Base-by-base conservation (phyloP, 2,888 invertebrate species). In the Orgyia antiqua region DNA sequence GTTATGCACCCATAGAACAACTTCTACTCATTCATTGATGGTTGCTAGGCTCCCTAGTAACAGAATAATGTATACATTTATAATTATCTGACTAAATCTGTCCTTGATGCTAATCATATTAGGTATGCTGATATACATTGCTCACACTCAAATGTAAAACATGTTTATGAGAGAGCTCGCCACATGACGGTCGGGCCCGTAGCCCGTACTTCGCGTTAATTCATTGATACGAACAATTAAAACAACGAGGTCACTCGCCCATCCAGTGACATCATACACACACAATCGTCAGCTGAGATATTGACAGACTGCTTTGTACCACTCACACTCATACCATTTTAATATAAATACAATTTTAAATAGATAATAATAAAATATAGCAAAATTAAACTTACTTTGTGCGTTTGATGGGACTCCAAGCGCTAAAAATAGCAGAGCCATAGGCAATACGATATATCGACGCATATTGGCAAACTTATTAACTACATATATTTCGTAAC, bases 351-450 rank as follows among this genome's bases (percentile, higher is more conserved):
- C 7, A n/a, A 6, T 20, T 20, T n/a, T 6, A n/a, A 20, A 6
- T 6, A 20, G 20, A n/a, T 20, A 20, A n/a, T n/a, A 20, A 6
- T n/a, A 9, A 19, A 37, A 13, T 18, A 23, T n/a, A 11, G 7
- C 10, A 23, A 24, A 17, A 26, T 9, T n/a, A n/a, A 8, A 72
- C 75, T 75, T 59, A 75, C 75, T 71, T 64, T 74, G 72, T 45
- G 72, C 72, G 56, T 60, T 58, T 51, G 66, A 65, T 34, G 68
- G 57, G 57, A 56, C 63, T 52, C 61, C 65, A 40, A 48, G 53
- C 29, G 70, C 65, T 74, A 76, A 58, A 70, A 75, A 73, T 76
- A 76, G 75, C 62, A 69, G 48, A 42, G 61, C 71, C 51, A 70
- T 33, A 30, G 53, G 42, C 32, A 62, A 31, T 34, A 39, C 43